A percentile compares a stretch with the other conserved stretches of the same genome.
Conservation (phyloP, 2,888 invertebrate genomes). For the Ochlodes sylvanus region DNA sequence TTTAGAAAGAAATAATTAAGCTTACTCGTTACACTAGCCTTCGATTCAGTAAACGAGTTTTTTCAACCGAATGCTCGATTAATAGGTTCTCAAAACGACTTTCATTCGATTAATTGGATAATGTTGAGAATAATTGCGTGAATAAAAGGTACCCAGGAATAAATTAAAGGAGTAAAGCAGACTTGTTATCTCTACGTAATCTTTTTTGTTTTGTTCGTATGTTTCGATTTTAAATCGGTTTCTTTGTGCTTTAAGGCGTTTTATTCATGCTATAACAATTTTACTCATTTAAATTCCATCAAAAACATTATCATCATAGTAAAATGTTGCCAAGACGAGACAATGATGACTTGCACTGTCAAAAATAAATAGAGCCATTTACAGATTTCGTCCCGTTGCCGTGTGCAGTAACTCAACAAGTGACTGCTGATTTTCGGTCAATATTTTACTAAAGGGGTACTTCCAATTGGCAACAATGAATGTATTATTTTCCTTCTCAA, state of each 20-base stretch:
- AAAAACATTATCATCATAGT: too few species aligned
- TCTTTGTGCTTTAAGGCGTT: background rate
- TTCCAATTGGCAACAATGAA: too few species aligned
- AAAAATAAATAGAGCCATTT: too few species aligned
- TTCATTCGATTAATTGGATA: conserved; percentile 36
- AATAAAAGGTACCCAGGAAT: conserved; percentile 30
- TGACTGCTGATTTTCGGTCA: too few species aligned
- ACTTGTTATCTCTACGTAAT: conserved; percentile 5
- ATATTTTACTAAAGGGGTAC: too few species aligned
- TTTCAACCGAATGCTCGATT: conserved; percentile 34
- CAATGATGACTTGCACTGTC: too few species aligned
- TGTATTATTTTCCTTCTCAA: too few species aligned
- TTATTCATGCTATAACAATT: too few species aligned
- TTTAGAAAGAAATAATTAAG: conserved; percentile 10
- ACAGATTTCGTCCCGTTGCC: too few species aligned
- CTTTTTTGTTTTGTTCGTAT: conserved; percentile 16
- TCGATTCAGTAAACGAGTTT: conserved; percentile 29
- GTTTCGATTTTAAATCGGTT: background rate
- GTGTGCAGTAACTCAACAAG: too few species aligned
- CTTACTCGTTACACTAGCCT: conserved; percentile 13
- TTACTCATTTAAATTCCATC: too few species aligned
- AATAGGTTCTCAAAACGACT: conserved; percentile 35
- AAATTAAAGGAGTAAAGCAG: conserved; percentile 26
- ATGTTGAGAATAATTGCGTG: conserved; percentile 38
- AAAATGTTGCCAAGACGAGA: too few species aligned